Percentiles rank a stretch among this genome's conserved stretches.
These are phyloP conservation scores for Sphenopsis melanotis DNA, from an alignment of 2,797 vertebrate species.

Conservation along the genomic window DNA sequence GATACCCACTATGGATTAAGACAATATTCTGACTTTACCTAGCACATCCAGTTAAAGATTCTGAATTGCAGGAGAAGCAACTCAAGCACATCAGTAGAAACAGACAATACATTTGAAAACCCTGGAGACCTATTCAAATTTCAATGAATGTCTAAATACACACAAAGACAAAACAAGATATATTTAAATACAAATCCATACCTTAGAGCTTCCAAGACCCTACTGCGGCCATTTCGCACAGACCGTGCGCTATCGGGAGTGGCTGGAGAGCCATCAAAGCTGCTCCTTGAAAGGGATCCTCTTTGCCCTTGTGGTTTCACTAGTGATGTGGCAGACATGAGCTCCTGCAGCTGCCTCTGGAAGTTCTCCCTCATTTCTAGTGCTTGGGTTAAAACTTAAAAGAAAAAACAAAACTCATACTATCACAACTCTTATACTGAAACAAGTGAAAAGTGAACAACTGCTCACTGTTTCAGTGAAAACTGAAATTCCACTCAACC, in stretches of 20 bases:
- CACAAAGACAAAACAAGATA: not conserved
- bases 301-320: conserved; percentile 81
- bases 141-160: not conserved
- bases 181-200: conserved; percentile 25
- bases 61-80: not conserved
- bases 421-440: not conserved
- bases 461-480: not conserved
- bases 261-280: conserved; percentile 76
- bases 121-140: not conserved
- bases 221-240: conserved; percentile 79
- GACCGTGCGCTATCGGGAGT: conserved; percentile 80
- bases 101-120: not conserved
- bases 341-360: conserved; percentile 93
- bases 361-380: conserved; percentile 93
- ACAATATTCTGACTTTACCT: not conserved
- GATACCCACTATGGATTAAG: not conserved
- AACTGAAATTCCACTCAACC: not conserved
- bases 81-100: not conserved
- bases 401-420: not conserved
- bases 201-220: conserved; percentile 91
- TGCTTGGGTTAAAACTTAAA: conserved; percentile 83
- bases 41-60: not conserved
- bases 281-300: conserved; percentile 70
- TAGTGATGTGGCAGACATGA: conserved; percentile 94
- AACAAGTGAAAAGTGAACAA: not conserved